These are phyloP conservation scores for Seriola aureovittata DNA, from an alignment of 2,113 vertebrate genomes.

Conservation along the genomic window DNA sequence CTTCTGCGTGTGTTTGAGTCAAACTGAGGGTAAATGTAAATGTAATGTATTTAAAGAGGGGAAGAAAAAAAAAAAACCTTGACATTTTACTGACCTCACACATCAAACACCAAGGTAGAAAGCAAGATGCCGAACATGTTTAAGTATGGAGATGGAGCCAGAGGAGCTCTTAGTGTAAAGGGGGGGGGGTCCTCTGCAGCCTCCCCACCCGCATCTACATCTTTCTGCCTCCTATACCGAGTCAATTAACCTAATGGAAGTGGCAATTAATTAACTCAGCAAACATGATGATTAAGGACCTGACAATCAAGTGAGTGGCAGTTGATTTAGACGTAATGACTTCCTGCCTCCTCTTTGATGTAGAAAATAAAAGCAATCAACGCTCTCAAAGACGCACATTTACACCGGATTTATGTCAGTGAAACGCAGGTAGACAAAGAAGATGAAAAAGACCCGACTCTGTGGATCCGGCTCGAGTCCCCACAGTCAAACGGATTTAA, in stretches of 20 bases:
- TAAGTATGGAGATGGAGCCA: neutral
- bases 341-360: conserved; percentile 24
- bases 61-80: neutral
- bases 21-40: neutral
- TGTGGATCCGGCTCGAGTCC: neutral
- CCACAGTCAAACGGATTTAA: neutral
- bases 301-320: conserved; percentile 70
- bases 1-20: neutral
- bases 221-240: conserved; percentile 58
- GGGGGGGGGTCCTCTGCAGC: neutral
- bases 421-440: neutral
- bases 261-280: conserved; percentile 77
- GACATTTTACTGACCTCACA: conserved; percentile 25
- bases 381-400: neutral
- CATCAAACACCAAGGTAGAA: conserved; percentile 11
- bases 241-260: conserved; percentile 81
- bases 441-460: neutral
- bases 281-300: conserved; percentile 73
- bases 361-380: neutral
- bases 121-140: neutral
- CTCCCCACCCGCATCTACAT: conserved; percentile 44
- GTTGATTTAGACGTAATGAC: conserved; percentile 59
- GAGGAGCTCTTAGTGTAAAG: conserved; percentile 27
- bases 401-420: neutral
- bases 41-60: neutral